Evolutionary conservation across 2,888 invertebrate species (phyloP).

Genomic region (Leptothorax acervorum): DNA sequence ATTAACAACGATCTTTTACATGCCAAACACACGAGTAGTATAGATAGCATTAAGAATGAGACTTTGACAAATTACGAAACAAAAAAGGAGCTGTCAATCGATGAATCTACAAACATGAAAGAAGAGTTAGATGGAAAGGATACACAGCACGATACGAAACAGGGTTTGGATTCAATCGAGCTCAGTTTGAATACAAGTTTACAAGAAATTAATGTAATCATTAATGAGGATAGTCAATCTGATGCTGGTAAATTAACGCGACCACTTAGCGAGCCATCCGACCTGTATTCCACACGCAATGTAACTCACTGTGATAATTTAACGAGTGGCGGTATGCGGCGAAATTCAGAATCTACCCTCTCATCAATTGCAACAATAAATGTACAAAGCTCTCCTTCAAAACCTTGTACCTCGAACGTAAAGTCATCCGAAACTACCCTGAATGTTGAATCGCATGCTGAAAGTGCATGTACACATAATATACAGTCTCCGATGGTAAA

Average conservation of each 20-base stretch:
- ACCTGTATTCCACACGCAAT: constrained; percentile 76
- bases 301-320: constrained; percentile 31
- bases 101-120: constrained; percentile 70
- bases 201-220: constrained; percentile 19
- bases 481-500: constrained; percentile 76
- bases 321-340: constrained; percentile 61
- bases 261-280: constrained; percentile 79
- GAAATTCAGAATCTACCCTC: constrained; percentile 76
- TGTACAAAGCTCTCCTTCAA: constrained; percentile 60
- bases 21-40: constrained; percentile 82
- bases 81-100: constrained; percentile 65
- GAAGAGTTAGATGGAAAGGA: background rate
- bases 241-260: constrained; percentile 70
- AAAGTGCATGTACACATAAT: constrained; percentile 58
- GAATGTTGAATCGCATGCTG: constrained; percentile 53
- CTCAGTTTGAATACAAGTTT: constrained; percentile 4
- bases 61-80: constrained; percentile 68
- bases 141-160: background rate
- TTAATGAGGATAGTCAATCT: constrained; percentile 26
- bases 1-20: constrained; percentile 78
- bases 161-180: constrained; percentile 7
- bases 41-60: constrained; percentile 80
- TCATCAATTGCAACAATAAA: constrained; percentile 62
- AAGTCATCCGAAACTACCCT: constrained; percentile 39
- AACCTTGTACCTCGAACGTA: constrained; percentile 48